These are phyloP conservation scores for Cheilosia scutellata DNA, from an alignment of 2,888 invertebrate genomes.

Conservation along the genomic window DNA sequence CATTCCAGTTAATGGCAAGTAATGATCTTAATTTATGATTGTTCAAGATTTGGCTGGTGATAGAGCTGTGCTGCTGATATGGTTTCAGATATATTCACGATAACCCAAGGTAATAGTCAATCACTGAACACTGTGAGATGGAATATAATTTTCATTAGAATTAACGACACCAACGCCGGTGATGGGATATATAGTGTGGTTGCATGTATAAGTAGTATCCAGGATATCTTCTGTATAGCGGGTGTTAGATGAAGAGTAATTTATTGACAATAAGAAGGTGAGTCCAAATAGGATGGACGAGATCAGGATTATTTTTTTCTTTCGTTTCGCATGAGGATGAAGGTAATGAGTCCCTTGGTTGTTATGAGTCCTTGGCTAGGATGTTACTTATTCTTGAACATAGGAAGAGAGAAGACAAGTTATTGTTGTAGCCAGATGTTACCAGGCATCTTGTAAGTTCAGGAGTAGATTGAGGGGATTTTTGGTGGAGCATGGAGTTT, in stretches of 20 bases:
- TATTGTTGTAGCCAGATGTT: not conserved
- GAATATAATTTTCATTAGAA: conserved; percentile 75
- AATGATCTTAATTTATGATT: conserved; percentile 74
- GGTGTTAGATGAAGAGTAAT: conserved; percentile 41
- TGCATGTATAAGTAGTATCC: not conserved
- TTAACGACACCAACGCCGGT: conserved; percentile 46
- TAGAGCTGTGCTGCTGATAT: conserved; percentile 16
- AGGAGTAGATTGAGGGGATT: conserved; percentile 8
- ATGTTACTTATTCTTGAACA: not conserved
- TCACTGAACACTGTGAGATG: conserved; percentile 60
- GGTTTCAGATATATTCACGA: conserved; percentile 15
- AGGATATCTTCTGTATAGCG: not conserved
- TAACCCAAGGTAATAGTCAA: conserved; percentile 69
- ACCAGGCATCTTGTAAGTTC: not conserved
- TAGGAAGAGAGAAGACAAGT: not conserved
- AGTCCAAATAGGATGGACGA: conserved; percentile 65
- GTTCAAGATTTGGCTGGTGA: conserved; percentile 62
- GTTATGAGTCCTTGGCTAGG: conserved; percentile 62
- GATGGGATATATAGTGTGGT: not conserved
- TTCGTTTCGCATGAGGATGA: conserved; percentile 60
- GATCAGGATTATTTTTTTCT: conserved; percentile 68
- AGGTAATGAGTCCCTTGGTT: conserved; percentile 68
- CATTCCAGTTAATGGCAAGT: conserved; percentile 62
- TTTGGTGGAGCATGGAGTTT: no score
- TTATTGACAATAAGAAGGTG: conserved; percentile 66